phyloP scores from a whole-genome alignment of 2,888 invertebrate species.

The Punctoribates punctum region DNA sequence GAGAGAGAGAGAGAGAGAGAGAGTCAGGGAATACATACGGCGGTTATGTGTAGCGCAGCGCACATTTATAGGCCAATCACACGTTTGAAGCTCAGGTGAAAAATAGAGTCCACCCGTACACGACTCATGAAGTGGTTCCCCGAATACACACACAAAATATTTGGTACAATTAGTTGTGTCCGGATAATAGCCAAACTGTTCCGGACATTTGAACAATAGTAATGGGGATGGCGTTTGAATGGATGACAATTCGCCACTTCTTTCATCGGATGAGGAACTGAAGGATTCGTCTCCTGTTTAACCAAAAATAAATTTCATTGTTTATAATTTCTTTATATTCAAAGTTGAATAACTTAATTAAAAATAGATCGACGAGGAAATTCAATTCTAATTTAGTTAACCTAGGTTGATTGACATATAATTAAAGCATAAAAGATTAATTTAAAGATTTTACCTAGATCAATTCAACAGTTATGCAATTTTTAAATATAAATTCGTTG shows the following conservation, averaged over 20 bases:
- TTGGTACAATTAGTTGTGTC: slow-evolving; percentile 86
- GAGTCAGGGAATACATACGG: too few species aligned
- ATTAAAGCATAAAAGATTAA: too few species aligned
- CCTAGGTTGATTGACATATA: too few species aligned
- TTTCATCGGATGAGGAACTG: background rate
- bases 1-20: too few species aligned
- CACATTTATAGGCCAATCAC: slow-evolving; percentile 93
- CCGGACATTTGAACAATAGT: slow-evolving; percentile 78
- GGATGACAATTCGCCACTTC: background rate
- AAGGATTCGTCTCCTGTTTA: background rate
- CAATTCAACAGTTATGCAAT: too few species aligned
- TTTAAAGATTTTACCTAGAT: too few species aligned
- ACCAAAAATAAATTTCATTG: too few species aligned
- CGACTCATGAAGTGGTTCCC: slow-evolving; percentile 82
- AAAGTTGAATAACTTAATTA: too few species aligned
- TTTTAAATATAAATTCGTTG: too few species aligned
- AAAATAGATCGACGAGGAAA: too few species aligned
- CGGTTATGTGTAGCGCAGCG: slow-evolving; percentile 61
- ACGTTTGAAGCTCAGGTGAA: slow-evolving; percentile 90
- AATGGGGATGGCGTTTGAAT: background rate
- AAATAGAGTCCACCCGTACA: slow-evolving; percentile 93
- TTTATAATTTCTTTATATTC: too few species aligned
- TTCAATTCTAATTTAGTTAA: too few species aligned
- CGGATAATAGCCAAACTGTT: slow-evolving; percentile 90
- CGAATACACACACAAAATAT: slow-evolving; percentile 91